Evolutionary conservation across 2,113 vertebrate species (phyloP).

Genomic region (Tetrao urogallus): DNA sequence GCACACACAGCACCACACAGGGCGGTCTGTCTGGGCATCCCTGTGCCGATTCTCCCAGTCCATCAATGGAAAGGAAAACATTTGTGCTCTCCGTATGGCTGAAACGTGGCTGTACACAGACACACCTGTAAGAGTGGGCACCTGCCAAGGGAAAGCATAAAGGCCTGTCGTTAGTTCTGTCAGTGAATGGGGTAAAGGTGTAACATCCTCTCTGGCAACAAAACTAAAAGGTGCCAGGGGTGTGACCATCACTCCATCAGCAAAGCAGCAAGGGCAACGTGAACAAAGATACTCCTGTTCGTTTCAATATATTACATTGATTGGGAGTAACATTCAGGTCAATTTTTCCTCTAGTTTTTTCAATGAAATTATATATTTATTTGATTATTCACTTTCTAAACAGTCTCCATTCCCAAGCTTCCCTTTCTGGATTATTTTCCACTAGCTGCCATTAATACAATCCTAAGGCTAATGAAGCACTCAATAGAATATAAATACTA

Average conservation of each 20-base stretch:
- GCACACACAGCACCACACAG: neutral
- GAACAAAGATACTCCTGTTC: neutral
- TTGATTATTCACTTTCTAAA: conserved; percentile 10
- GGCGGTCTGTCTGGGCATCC: neutral
- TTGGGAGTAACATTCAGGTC: neutral
- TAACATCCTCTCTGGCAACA: neutral
- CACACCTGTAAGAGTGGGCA: neutral
- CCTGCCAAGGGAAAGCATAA: neutral
- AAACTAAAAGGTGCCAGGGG: neutral
- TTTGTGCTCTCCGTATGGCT: fast-evolving
- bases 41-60: neutral
- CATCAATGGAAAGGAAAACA: fast-evolving
- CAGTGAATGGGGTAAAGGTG: neutral
- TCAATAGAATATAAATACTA: conserved; percentile 37
- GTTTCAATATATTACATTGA: neutral
- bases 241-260: neutral
- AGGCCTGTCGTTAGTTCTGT: neutral
- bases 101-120: fast-evolving
- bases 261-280: neutral
- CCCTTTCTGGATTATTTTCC: conserved; percentile 12
- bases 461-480: conserved; percentile 37
- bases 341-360: neutral
- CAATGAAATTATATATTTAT: conserved; percentile 31
- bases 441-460: conserved; percentile 31
- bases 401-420: conserved; percentile 24